phyloP scores from a whole-genome alignment of 1,140 invertebrate genomes.

The Drosophila erecta region DNA sequence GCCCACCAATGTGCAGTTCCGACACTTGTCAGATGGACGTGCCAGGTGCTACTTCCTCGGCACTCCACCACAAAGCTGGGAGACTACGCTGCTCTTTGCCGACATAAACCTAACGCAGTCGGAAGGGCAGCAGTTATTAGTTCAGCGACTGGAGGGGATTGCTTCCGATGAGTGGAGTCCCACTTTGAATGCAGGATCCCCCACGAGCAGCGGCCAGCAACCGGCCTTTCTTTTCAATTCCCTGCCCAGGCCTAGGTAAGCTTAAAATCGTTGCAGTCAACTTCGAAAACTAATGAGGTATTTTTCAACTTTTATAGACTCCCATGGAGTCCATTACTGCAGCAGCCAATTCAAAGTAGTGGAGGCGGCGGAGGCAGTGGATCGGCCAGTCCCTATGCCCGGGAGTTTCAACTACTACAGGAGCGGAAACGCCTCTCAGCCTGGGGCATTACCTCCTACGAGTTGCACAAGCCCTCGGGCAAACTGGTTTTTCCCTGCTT shows the following conservation, averaged over 20 bases:
- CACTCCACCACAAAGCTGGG: constrained; percentile 92
- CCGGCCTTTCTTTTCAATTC: constrained; percentile 52
- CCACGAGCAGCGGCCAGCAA: constrained; percentile 32
- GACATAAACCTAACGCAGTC: constrained; percentile 87
- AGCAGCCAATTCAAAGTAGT: constrained; percentile 89
- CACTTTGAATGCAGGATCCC: constrained; percentile 43
- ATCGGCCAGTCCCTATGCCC: constrained; percentile 86
- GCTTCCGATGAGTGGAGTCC: constrained; percentile 29
- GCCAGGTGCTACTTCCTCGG: constrained; percentile 95
- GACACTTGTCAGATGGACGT: constrained; percentile 90
- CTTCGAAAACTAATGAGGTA: neutral
- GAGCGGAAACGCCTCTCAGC: constrained; percentile 95
- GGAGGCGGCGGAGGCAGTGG: constrained; percentile 61
- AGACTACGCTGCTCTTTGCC: constrained; percentile 94
- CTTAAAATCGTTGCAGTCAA: neutral
- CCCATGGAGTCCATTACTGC: constrained; percentile 90
- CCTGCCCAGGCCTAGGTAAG: constrained; percentile 49
- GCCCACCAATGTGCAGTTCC: constrained; percentile 92
- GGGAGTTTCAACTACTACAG: constrained; percentile 95
- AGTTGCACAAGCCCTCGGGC: constrained; percentile 91
- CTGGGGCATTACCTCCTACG: constrained; percentile 97
- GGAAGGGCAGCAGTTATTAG: constrained; percentile 53
- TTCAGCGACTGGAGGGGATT: constrained; percentile 44
- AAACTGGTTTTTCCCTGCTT: constrained; percentile 96
- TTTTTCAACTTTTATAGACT: constrained; percentile 79